A percentile compares a stretch with the other conserved stretches of the same genome.
Conservation (phyloP, 2,113 vertebrate genomes). For the Chitala chitala region DNA sequence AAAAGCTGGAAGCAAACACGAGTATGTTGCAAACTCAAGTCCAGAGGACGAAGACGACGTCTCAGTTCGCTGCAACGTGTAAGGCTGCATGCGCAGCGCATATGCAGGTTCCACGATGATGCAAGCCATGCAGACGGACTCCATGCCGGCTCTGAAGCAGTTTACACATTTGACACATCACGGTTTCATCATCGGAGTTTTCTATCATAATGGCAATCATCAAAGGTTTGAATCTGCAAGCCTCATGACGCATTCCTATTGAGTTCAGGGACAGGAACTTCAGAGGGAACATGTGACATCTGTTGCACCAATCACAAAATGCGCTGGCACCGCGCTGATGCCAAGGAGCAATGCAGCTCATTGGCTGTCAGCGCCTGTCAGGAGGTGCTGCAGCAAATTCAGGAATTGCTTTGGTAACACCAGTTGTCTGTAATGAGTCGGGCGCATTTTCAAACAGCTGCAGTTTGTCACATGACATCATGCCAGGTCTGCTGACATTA, state of each 20-base stretch:
- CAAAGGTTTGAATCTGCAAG: too few species aligned
- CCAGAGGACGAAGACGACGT: too few species aligned
- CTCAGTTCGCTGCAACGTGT: too few species aligned
- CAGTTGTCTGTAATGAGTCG: not conserved
- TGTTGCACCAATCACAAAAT: too few species aligned
- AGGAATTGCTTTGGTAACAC: not conserved
- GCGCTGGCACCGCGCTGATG: conserved; percentile 2
- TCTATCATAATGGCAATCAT: too few species aligned
- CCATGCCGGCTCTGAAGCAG: not conserved
- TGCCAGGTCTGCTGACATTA: conserved; percentile 33
- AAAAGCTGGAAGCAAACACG: too few species aligned
- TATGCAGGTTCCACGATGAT: too few species aligned
- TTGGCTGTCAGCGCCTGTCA: too few species aligned
- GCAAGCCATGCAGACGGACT: not conserved
- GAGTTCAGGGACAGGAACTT: not conserved
- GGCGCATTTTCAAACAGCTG: not conserved
- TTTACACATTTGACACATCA: not conserved
- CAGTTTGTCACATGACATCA: not conserved
- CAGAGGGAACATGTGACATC: too few species aligned
- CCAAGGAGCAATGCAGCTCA: not conserved
- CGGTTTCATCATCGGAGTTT: too few species aligned
- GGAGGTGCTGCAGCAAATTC: not conserved
- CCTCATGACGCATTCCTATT: not conserved
- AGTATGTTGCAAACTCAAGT: too few species aligned
- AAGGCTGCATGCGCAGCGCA: too few species aligned